A percentile compares a stretch with the other conserved stretches of the same genome.
Evolutionary conservation across 1,140 invertebrate species (phyloP).

Genomic region (Brachionus koreanus): DNA sequence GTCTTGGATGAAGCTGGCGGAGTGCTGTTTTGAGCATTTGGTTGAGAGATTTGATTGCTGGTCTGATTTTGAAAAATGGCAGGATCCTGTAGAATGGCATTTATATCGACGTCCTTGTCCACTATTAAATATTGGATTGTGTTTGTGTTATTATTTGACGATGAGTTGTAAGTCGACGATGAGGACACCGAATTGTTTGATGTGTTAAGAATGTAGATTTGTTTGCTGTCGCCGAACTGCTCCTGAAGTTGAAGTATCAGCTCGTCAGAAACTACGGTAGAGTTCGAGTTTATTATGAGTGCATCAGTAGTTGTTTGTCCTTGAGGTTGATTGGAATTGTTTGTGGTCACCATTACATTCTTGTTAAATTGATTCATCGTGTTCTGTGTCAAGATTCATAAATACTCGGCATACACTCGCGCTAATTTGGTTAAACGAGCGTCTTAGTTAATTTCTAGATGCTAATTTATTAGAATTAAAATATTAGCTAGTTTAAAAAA

Average conservation of each 20-base stretch:
- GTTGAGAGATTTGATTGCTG: neutral
- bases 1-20: neutral
- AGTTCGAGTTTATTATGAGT: conserved; percentile 36
- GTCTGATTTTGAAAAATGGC: neutral
- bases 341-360: neutral
- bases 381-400: neutral
- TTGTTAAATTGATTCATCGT: conserved; percentile 40
- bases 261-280: conserved; percentile 31
- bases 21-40: neutral
- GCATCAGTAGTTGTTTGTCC: conserved; percentile 22
- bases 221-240: conserved; percentile 36
- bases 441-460: neutral
- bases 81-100: conserved; percentile 35
- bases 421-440: neutral
- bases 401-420: neutral
- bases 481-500: neutral
- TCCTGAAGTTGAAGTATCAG: conserved; percentile 31
- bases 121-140: conserved; percentile 39
- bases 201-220: conserved; percentile 42
- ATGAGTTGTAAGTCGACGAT: neutral
- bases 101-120: conserved; percentile 42
- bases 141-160: conserved; percentile 9
- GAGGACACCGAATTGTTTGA: conserved; percentile 22
- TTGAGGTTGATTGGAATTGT: neutral
- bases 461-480: conserved; percentile 1